Evolutionary conservation across 1,140 invertebrate genomes (phyloP), one percentile per base, ranked within the genome.

Genomic region (Manduca sexta): DNA sequence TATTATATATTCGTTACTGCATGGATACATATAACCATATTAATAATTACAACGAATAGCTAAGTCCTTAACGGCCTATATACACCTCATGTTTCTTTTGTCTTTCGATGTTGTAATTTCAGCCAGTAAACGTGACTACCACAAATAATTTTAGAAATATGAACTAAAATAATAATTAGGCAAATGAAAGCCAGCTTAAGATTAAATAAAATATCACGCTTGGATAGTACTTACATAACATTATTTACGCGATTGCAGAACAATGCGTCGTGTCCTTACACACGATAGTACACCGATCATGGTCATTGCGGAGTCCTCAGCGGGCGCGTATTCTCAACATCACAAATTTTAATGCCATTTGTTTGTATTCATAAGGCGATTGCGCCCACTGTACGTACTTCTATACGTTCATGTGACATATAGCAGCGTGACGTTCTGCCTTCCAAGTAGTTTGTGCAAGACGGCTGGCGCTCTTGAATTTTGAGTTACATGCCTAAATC

Each of bases 321-420:
- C 41, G 49, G 49, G 33, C 49, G 39, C 42, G 60, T 57, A 53
- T 60, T 67, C 52, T 68, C 50, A 42, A 49, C 44, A 55, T 56
- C 59, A 67, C 65, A 76, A 74, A 78, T 80, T 79, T 73, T 74
- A 78, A 83, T 79, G 57, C 49, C 56, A 66, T 73, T 73, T 68
- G 70, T 84, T 80, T 69, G 60, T 80, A 84, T 84, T 80, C 80
- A 80, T 55, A 53, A 63, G 42, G 46, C 71, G 65, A 78, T 43
- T 56, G 40, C 62, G 62, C 56, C 59, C 57, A 68, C 61, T 60
- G 60, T 59, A 43, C 52, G 53, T 62, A 61, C 41, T 51, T 64
- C 58, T 45, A 14, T 40, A 40, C 16, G 51, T 59, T 66, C 64
- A 63, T 69, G 64, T 66, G 74, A 72, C 66, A 68, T 68, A 69